Evolutionary conservation across 92 coral and sea anemone genomes (phyloP).

Genomic region (Siderastrea siderea): DNA sequence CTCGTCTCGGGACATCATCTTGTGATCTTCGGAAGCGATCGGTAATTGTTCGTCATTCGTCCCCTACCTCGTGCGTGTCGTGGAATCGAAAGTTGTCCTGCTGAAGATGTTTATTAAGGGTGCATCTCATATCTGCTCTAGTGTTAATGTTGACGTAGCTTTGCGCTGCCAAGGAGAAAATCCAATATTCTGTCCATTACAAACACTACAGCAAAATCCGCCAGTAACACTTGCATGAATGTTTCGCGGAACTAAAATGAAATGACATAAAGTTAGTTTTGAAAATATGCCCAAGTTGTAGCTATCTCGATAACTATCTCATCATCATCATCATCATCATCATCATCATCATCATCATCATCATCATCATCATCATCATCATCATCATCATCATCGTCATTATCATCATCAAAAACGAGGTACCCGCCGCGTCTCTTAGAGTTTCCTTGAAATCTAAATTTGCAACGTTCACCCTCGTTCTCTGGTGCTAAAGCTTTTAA

Average conservation of each 20-base stretch:
- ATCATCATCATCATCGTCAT: no score
- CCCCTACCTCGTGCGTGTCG: constrained; percentile 3
- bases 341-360: no score
- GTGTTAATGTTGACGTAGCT: constrained; percentile 57
- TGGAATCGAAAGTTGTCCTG: neutral
- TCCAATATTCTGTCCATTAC: constrained; percentile 91
- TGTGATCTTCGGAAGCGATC: constrained; percentile 3
- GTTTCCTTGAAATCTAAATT: no score
- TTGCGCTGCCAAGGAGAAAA: constrained; percentile 87
- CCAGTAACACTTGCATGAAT: constrained; percentile 82
- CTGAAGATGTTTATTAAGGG: neutral
- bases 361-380: no score
- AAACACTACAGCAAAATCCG: constrained; percentile 82
- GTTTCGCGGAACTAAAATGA: constrained; percentile 89
- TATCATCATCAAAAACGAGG: no score
- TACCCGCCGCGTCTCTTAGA: no score
- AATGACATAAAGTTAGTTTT: neutral
- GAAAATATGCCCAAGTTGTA: no score
- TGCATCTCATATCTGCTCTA: neutral
- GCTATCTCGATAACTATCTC: no score
- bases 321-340: no score
- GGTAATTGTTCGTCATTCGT: neutral
- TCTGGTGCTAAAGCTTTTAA: no score
- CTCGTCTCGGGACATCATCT: neutral
- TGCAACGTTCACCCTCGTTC: no score